Conservation (phyloP, 2,113 vertebrate species). For the Calidris pugnax region DNA sequence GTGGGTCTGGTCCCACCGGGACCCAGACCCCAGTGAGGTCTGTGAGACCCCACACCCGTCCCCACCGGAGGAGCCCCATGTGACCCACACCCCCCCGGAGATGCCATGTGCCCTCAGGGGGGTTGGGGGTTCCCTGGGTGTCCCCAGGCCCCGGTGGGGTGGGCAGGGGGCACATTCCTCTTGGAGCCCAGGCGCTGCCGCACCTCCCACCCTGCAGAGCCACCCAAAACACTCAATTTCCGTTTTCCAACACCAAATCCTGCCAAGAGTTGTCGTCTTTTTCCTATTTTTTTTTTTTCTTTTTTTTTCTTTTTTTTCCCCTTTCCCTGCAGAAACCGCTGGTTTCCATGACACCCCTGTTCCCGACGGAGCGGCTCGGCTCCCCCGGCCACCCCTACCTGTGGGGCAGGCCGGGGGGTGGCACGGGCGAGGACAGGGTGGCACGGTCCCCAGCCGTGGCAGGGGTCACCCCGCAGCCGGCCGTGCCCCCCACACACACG, state of each 20-base stretch:
- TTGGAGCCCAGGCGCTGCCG: accelerated
- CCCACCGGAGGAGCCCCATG: accelerated
- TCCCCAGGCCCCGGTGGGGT: not conserved
- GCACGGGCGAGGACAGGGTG: not conserved
- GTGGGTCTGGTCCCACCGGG: too few species aligned
- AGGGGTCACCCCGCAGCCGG: not conserved
- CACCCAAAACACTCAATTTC: accelerated
- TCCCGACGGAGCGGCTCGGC: not conserved
- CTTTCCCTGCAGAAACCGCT: not conserved
- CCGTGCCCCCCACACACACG: accelerated
- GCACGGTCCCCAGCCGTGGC: accelerated
- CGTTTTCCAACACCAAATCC: not conserved
- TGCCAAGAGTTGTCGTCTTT: not conserved
- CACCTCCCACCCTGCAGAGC: not conserved
- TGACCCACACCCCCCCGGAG: accelerated
- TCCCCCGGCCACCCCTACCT: not conserved
- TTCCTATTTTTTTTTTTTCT: not conserved
- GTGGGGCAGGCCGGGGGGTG: not conserved
- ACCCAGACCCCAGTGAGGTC: not conserved
- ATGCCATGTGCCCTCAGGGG: not conserved
- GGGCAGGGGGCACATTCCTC: not conserved
- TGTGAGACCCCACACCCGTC: not conserved
- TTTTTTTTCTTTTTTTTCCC: not conserved
- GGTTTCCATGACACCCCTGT: conserved; percentile 10
- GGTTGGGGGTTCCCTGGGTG: not conserved